Evolutionary conservation across 2,888 invertebrate species (phyloP), one percentile per base, ranked within the genome.

Genomic region (Andrena chrysosceles): DNA sequence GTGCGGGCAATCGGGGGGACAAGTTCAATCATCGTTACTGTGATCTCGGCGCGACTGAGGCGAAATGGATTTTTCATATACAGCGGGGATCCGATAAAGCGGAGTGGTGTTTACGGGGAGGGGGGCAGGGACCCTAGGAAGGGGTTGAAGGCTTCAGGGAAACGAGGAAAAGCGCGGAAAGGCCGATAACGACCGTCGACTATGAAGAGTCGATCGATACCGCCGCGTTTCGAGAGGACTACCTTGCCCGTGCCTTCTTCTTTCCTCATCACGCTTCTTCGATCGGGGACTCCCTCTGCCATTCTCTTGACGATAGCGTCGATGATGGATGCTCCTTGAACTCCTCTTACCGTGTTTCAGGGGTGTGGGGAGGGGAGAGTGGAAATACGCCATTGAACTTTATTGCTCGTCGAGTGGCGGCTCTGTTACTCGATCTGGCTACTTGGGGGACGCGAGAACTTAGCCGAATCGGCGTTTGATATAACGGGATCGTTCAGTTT

Each of bases 111-210:
- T 84, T 84, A 86, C 81, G 72, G 77, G 48, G 35, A 0, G 1
- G 26, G 1, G 23, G 66, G 54, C 31, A 69, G 33, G 42, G 72
- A 29, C 68, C 62, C 73, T 60, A 64, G 60, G 85, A 83, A 85
- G 73, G 78, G 75, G 79, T 76, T 81, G 81, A 78, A 71, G 76
- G 85, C 31, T 85, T 74, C 71, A 71, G 56, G 73, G 81, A 82
- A 85, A 85, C 77, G 77, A 77, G 82, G 82, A 84, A 87, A 87
- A 87, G 87, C 77, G 71, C 63, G 77, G 87, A 85, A 85, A 87
- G 76, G 63, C 81, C 87, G 87, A 87, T 87, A 87, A 87, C 87
- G 84, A 87, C 77, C 83, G 83, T 81, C 87, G 81, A 87, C 79
- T 77, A 66, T 79, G 78, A 86, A 77, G 87, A 79, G 78, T 72